Evolutionary conservation across 2,888 invertebrate species (phyloP).

Genomic region (Caradrina clavipalpis): DNA sequence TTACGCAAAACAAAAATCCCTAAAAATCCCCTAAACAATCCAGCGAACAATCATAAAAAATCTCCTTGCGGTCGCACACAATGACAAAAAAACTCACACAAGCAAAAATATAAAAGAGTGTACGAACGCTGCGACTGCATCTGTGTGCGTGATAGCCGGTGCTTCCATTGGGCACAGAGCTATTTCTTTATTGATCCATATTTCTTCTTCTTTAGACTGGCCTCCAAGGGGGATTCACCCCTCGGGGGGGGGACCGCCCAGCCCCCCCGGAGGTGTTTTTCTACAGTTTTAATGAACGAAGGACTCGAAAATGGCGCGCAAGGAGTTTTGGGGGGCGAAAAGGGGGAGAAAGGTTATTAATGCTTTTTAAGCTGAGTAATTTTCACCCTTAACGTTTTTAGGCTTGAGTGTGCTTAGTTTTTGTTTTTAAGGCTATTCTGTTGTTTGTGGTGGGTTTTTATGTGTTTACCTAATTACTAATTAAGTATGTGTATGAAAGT

Average conservation of each 20-base stretch:
- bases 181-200: slow-evolving; percentile 92
- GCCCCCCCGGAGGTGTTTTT: slow-evolving; percentile 85
- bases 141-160: slow-evolving; percentile 86
- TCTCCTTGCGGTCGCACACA: slow-evolving; percentile 74
- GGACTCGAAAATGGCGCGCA: slow-evolving; percentile 80
- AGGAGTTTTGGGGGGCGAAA: slow-evolving; percentile 76
- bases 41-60: slow-evolving; percentile 66
- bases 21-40: slow-evolving; percentile 58
- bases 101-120: slow-evolving; percentile 64
- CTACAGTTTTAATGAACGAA: slow-evolving; percentile 90
- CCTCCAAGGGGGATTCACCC: slow-evolving; percentile 71
- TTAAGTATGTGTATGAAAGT: slow-evolving; percentile 53
- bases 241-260: slow-evolving; percentile 54
- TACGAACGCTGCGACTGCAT: slow-evolving; percentile 67
- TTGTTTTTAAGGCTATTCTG: slow-evolving; percentile 71
- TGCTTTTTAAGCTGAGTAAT: slow-evolving; percentile 89
- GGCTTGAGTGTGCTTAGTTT: slow-evolving; percentile 69
- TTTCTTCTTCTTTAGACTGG: slow-evolving; percentile 90
- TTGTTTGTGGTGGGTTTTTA: slow-evolving; percentile 59
- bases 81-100: slow-evolving; percentile 56
- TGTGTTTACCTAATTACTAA: slow-evolving; percentile 60
- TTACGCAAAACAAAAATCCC: slow-evolving; percentile 32
- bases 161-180: slow-evolving; percentile 89
- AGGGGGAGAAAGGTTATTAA: slow-evolving; percentile 86
- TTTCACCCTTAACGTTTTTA: slow-evolving; percentile 81